Conservation (phyloP, 2,888 invertebrate species). For the Megamerina dolium region DNA sequence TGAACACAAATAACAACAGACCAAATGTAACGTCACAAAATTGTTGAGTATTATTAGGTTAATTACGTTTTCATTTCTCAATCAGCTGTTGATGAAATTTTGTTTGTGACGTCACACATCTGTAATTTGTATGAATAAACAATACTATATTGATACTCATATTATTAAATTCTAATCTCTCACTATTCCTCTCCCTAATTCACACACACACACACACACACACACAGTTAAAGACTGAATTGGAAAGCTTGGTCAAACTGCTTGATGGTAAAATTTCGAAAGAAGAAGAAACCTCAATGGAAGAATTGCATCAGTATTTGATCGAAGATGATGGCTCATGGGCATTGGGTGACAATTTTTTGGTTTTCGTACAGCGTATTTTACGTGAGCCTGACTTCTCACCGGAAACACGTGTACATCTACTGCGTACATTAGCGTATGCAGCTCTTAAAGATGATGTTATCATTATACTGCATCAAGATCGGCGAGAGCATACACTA, state of each 20-base stretch:
- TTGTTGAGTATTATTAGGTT: too few relatives aligned
- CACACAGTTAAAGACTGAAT: slow-evolving; percentile 69
- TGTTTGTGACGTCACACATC: too few relatives aligned
- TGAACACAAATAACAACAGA: too few relatives aligned
- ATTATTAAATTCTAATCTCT: too few relatives aligned
- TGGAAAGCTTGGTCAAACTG: slow-evolving; percentile 63
- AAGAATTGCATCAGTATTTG: slow-evolving; percentile 82
- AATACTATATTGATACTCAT: too few relatives aligned
- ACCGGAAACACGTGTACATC: slow-evolving; percentile 58
- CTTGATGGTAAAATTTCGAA: slow-evolving; percentile 66
- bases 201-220: too few relatives aligned
- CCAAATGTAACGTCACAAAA: too few relatives aligned
- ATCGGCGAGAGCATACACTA: slow-evolving; percentile 78
- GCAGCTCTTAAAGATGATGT: slow-evolving; percentile 84
- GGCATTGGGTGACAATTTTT: slow-evolving; percentile 85
- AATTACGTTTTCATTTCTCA: too few relatives aligned
- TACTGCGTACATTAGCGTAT: slow-evolving; percentile 66
- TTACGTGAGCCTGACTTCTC: slow-evolving; percentile 57
- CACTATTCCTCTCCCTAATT: too few relatives aligned
- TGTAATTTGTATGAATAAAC: too few relatives aligned
- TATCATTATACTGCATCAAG: slow-evolving; percentile 82
- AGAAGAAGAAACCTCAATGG: slow-evolving; percentile 68
- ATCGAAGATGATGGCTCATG: slow-evolving; percentile 86
- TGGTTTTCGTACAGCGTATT: slow-evolving; percentile 66
- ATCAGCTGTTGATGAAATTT: too few relatives aligned